Conservation (phyloP, 92 coral and sea anemone genomes). For the Epizoanthus scotinus region DNA sequence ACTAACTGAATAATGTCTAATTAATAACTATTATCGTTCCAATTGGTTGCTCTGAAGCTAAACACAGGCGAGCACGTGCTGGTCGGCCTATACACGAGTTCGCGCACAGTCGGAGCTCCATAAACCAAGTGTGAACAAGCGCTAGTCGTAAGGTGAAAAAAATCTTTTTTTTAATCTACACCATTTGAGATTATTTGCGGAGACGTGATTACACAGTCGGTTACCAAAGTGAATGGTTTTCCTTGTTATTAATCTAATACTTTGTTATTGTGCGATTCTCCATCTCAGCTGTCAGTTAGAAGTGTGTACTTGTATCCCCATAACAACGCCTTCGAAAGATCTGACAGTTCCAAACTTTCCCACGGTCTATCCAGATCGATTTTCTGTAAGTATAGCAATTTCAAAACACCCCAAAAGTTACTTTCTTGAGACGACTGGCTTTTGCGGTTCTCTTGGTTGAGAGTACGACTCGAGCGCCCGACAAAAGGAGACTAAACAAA, state of each 20-base stretch:
- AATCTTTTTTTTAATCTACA: constrained; percentile 10
- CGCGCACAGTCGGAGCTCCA: background rate
- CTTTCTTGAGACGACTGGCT: background rate
- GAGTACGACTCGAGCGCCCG: background rate
- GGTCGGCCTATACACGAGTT: background rate
- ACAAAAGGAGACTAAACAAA: background rate
- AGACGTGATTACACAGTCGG: constrained; percentile 8
- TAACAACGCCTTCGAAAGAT: constrained; percentile 26
- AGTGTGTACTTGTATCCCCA: constrained; percentile 40
- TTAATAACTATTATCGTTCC: background rate
- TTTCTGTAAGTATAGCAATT: background rate
- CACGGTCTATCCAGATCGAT: constrained; percentile 20
- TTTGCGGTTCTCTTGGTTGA: background rate
- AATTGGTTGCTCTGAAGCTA: constrained; percentile 2
- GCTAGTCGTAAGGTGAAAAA: background rate
- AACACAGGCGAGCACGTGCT: constrained; percentile 2
- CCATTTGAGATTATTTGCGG: constrained; percentile 22
- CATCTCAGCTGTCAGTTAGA: constrained; percentile 20
- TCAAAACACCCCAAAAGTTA: background rate
- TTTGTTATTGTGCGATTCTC: background rate
- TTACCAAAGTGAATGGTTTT: constrained; percentile 1
- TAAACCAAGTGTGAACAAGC: background rate
- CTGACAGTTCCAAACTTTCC: constrained; percentile 38
- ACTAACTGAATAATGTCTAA: background rate
- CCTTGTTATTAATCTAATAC: background rate